Conservation (phyloP, 2,797 vertebrate genomes). For the Myotis planiceps region DNA sequence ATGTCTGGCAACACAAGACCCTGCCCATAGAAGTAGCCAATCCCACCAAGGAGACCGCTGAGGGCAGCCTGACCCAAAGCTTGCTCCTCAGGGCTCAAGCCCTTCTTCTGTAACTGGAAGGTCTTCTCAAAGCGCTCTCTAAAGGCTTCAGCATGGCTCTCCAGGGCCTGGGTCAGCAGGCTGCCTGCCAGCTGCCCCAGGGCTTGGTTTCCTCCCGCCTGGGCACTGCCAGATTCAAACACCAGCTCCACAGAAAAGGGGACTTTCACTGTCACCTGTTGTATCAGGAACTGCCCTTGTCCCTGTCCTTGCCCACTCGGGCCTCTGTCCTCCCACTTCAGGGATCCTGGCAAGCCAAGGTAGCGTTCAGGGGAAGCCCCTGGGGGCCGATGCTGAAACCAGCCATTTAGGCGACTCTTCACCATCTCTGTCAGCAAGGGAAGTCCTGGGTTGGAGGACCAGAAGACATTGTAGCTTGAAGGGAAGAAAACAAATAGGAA, state of each 20-base stretch:
- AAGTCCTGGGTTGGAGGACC: conserved; percentile 90
- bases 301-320: conserved; percentile 60
- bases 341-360: conserved; percentile 88
- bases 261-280: conserved; percentile 93
- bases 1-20: conserved; percentile 91
- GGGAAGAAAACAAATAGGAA: background rate
- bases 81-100: conserved; percentile 85
- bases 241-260: conserved; percentile 92
- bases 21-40: conserved; percentile 96
- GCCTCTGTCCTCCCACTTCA: conserved; percentile 69
- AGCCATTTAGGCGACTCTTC: conserved; percentile 90
- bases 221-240: conserved; percentile 94
- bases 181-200: conserved; percentile 88
- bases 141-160: conserved; percentile 86
- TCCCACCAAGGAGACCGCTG: conserved; percentile 94
- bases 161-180: conserved; percentile 88
- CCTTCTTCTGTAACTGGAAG: conserved; percentile 90
- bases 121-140: conserved; percentile 90
- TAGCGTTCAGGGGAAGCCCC: conserved; percentile 90
- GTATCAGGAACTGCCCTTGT: conserved; percentile 89
- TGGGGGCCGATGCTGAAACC: conserved; percentile 89
- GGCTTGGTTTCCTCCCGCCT: conserved; percentile 69
- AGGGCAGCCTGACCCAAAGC: conserved; percentile 92
- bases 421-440: conserved; percentile 94
- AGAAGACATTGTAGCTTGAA: conserved; percentile 93